These are phyloP conservation scores for Setipinna tenuifilis DNA, from an alignment of 2,797 vertebrate species.

Conservation along the genomic window DNA sequence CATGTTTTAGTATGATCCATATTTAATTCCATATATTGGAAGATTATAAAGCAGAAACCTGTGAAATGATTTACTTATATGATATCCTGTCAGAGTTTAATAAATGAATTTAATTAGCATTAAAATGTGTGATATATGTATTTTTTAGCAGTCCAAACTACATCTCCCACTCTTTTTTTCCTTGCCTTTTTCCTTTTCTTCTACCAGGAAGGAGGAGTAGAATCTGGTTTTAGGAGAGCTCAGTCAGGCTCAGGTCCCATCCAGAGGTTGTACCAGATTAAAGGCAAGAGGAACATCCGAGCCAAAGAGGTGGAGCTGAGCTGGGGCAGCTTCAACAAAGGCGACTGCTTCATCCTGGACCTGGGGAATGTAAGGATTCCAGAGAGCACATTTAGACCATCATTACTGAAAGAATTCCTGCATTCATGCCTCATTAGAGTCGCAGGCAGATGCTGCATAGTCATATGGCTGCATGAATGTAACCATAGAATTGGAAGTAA, in stretches of 20 bases:
- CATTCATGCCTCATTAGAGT: neutral
- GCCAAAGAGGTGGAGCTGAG: slow-evolving; percentile 80
- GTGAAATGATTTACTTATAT: neutral
- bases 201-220: slow-evolving; percentile 85
- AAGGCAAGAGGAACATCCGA: slow-evolving; percentile 87
- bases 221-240: slow-evolving; percentile 81
- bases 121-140: neutral
- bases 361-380: slow-evolving; percentile 69
- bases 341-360: slow-evolving; percentile 92
- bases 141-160: neutral
- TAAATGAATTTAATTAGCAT: neutral
- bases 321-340: slow-evolving; percentile 91
- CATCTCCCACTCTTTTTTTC: neutral
- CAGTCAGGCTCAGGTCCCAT: slow-evolving; percentile 56
- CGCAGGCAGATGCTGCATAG: neutral
- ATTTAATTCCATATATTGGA: too few relatives aligned
- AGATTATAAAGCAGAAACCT: too few relatives aligned
- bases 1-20: too few relatives aligned
- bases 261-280: slow-evolving; percentile 86
- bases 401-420: neutral
- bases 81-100: neutral
- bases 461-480: neutral
- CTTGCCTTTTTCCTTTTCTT: neutral
- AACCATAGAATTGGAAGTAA: neutral
- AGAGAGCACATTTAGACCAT: neutral